Percentiles rank a stretch among this genome's conserved stretches.
phyloP scores from a whole-genome alignment of 2,113 vertebrate genomes.

The Fukomys damarensis region DNA sequence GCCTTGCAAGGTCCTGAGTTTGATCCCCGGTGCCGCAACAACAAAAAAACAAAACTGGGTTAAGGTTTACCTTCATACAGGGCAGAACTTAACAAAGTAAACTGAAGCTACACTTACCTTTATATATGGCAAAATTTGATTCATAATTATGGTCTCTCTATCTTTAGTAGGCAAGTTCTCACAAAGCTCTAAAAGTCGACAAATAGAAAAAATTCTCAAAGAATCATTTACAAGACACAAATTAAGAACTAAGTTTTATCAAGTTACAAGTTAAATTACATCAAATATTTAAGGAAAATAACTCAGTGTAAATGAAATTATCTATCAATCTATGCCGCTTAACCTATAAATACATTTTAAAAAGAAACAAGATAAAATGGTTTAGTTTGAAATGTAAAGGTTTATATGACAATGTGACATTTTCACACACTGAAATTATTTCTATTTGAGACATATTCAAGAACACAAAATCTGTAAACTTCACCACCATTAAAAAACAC shows the following conservation, averaged over 20 bases:
- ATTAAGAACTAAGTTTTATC: conserved; percentile 1
- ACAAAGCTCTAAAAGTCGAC: conserved; percentile 90
- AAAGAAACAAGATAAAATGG: not conserved
- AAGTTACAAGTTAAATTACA: conserved; percentile 45
- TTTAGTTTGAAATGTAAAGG: not conserved
- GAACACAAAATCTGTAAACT: not conserved
- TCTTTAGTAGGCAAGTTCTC: conserved; percentile 93
- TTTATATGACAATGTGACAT: not conserved
- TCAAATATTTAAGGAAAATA: not conserved
- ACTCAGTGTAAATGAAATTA: not conserved
- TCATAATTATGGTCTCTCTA: conserved; percentile 94
- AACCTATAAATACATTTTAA: not conserved
- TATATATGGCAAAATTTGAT: conserved; percentile 93
- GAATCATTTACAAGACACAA: conserved; percentile 13
- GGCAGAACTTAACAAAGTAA: conserved; percentile 83
- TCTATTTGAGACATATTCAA: conserved; percentile 27
- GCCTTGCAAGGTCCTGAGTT: too few relatives aligned
- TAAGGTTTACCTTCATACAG: conserved; percentile 87
- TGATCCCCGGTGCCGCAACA: too few relatives aligned
- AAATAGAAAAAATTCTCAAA: conserved; percentile 52
- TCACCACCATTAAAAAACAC: not conserved
- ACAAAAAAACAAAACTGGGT: not conserved
- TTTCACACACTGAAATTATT: not conserved
- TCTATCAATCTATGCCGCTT: not conserved
- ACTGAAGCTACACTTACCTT: conserved; percentile 87